A percentile compares a stretch with the other conserved stretches of the same genome.
Conservation (phyloP, 2,888 invertebrate species). For the Apoda limacodes region DNA sequence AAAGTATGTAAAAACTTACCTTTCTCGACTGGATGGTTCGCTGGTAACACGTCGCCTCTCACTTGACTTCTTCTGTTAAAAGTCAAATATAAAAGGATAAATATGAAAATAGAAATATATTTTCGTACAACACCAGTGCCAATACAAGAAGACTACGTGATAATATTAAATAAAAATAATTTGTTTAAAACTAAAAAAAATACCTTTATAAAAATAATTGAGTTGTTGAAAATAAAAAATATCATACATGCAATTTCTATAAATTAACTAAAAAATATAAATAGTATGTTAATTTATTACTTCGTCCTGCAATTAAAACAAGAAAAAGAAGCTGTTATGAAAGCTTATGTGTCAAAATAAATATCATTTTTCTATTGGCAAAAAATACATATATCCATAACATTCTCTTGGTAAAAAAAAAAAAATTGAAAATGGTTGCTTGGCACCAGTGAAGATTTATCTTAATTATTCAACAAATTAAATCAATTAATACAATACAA, state of each 20-base stretch:
- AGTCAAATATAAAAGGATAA: conserved; percentile 31
- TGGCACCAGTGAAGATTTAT: conserved; percentile 55
- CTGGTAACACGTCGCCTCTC: conserved; percentile 51
- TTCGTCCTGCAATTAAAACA: conserved; percentile 28
- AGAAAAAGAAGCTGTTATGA: conserved; percentile 52
- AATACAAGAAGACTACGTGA: conserved; percentile 66
- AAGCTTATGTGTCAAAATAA: conserved; percentile 39
- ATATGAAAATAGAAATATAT: too few relatives aligned
- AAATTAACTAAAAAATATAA: conserved; percentile 36
- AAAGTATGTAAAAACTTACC: conserved; percentile 27
- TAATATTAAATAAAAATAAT: conserved; percentile 54
- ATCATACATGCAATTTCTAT: conserved; percentile 55
- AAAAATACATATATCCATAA: conserved; percentile 46
- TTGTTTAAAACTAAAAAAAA: too few relatives aligned
- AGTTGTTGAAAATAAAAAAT: too few relatives aligned
- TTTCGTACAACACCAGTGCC: conserved; percentile 60
- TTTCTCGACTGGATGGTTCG: conserved; percentile 46
- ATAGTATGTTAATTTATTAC: conserved; percentile 37
- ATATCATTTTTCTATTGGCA: too few relatives aligned
- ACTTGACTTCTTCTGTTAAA: conserved; percentile 61
- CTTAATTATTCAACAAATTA: background rate
- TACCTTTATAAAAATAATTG: too few relatives aligned
- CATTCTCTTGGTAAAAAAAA: conserved; percentile 40
- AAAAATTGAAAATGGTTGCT: conserved; percentile 26
- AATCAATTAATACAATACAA: conserved; percentile 6